Evolutionary conservation across 2,113 vertebrate species (phyloP), one percentile per base, ranked within the genome.

Genomic region (Lasiurus borealis): DNA sequence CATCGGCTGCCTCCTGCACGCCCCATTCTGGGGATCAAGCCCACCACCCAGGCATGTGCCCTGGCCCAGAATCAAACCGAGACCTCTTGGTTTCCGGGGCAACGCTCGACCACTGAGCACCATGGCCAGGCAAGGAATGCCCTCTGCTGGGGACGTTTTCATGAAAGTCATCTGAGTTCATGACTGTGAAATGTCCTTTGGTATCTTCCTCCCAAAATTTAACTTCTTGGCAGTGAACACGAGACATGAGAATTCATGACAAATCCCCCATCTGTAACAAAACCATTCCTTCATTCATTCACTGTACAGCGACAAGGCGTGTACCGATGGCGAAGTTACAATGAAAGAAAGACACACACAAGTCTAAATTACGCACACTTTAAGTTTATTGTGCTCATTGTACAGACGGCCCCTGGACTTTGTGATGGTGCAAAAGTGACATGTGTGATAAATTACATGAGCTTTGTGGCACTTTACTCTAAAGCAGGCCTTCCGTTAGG

Each of bases 181-280:
- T 71, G 68, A 21, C 34, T 34, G 31, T 40, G 50, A 90, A 57
- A 93, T 84, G 12, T 72, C 21, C 73, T 29, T 81, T 19, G 82
- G 25, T 52, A 13, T 78, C 54, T 96, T 48, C 66, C 21, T 88
- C 84, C 31, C 46, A 77, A 90, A 96, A 90, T 40, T 27, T 71
- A 82, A 78, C 52, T 88, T 95, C 52, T 77, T 95, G 66, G 77
- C 59, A 77, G 80, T 73, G 29, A 88, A 13, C 19, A 12, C 31
- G 50, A 87, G 48, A 46, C 4, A 27, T 44, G 15, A 66, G 8
- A 87, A 59, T 89, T 71, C 29, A 87, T 5, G 73, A 27, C 19
- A 76, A 85, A 92, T 76, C 25, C 21, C n/a, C 12, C 31, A 48
- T 64, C 19, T 27, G 57, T 31, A 81, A 71, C 81, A 88, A 64